Base-by-base conservation (phyloP, 2,888 invertebrate species). In the Drosophila anceps region DNA sequence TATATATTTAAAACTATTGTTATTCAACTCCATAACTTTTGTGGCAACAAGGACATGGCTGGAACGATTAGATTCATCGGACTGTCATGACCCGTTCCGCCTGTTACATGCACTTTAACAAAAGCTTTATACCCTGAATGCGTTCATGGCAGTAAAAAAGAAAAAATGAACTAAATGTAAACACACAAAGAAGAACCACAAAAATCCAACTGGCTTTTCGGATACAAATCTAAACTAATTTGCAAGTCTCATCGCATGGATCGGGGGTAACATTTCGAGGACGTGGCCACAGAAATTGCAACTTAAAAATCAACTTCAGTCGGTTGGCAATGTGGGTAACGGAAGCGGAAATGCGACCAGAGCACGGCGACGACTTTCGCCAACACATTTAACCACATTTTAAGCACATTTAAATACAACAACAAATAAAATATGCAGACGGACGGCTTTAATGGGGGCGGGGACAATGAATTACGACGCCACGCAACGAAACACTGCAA, bases 391-490 rank as follows among this genome's bases (percentile, higher is more conserved):
- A 82, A 81, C 78, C 81, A 81, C 81, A 82, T 83, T 83, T 82
- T 81, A 76, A 78, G 81, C 81, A 78, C 81, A 83, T 82, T 77
- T 81, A 82, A 83, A 81, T 81, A 70, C 76, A 83, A 81, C 78
- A 72, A 78, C 69, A 76, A 79, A 71, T 69, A 65, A 65, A 70
- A 71, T 74, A 79, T 75, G 61, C 79, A 67, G 64, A 64, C 51
- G 69, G 62, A 50, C 29, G 57, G 60, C 44, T 58, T 61, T 54
- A 60, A 43, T 46, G 71, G 62, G 46, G 71, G 63, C 72, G 66
- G 64, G 65, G 73, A 71, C 79, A 76, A 79, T 81, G 76, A 81
- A 81, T 82, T 82, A 81, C 83, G 80, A 69, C 71, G 82, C 76
- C 76, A 82, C 71, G 76, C 73, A 79, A 68, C 75, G 69, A 75